These are phyloP conservation scores for Timema podura DNA, from an alignment of 2,888 invertebrate genomes.

Conservation along the genomic window DNA sequence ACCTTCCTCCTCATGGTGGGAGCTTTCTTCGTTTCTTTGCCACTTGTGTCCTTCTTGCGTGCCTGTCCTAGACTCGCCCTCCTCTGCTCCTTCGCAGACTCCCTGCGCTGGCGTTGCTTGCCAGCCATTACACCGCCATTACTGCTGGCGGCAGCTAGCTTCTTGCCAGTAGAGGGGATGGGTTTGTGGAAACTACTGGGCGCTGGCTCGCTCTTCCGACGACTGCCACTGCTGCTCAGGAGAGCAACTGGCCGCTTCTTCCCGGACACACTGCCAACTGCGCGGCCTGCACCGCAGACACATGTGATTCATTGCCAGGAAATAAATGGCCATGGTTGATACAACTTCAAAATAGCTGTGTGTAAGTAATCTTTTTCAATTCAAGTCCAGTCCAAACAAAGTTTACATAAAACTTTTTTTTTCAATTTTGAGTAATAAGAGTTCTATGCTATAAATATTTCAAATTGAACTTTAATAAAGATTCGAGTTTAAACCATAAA, in stretches of 20 bases:
- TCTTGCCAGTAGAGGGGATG: constrained; percentile 44
- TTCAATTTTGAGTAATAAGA: too few species aligned
- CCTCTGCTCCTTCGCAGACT: constrained; percentile 43
- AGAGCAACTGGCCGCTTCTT: neutral
- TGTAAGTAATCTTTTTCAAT: too few species aligned
- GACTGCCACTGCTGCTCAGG: neutral
- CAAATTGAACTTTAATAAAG: too few species aligned
- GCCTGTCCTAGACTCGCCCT: constrained; percentile 36
- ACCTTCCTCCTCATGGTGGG: constrained; percentile 27
- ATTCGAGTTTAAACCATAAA: too few species aligned
- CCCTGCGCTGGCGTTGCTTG: constrained; percentile 48
- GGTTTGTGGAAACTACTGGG: constrained; percentile 31
- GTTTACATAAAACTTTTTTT: too few species aligned
- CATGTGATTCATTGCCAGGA: too few species aligned
- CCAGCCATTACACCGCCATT: constrained; percentile 39
- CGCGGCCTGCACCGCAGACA: neutral
- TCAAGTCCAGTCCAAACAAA: too few species aligned
- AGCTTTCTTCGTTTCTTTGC: constrained; percentile 23
- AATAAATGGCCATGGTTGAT: too few species aligned
- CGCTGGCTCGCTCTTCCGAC: constrained; percentile 23
- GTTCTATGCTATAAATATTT: too few species aligned
- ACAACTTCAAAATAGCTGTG: too few species aligned
- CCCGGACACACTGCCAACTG: neutral
- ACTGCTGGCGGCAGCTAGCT: constrained; percentile 50
- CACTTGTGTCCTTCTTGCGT: constrained; percentile 19